Evolutionary conservation across 2,797 vertebrate species (phyloP), one percentile per base, ranked within the genome.

Genomic region (Antennarius maculatus): DNA sequence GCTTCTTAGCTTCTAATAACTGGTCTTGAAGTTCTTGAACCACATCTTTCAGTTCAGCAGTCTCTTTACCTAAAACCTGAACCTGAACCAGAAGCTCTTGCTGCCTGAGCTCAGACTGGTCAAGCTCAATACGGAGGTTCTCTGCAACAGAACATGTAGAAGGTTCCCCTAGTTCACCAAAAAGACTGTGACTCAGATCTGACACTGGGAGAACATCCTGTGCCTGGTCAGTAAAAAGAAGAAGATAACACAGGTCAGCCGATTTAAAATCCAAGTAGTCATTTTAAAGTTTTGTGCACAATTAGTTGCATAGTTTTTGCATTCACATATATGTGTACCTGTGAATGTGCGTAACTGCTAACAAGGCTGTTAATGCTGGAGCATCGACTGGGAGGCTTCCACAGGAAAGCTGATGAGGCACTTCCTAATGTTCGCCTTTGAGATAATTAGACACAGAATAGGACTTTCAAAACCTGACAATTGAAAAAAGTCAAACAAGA

Each of bases 281-380:
- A 51, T 69, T 72, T 15, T 41, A 1, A 41, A 37, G 37, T 14
- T 54, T 18, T 62, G 10, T 59, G 2, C 18, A 7, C 48, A 16
- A 16, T 6, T 51, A 18, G 67, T 8, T n/a, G 23, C 23, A 6
- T 16, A 39, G 5, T 42, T 3, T n/a, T 2, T 59, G n/a, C 17
- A 27, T n/a, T 18, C 15, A n/a, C 9, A 11, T 14, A 16, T 41
- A 34, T 64, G 51, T 48, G 88, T 91, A 97, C 96, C 95, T 97
- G 96, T 55, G 95, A 84, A 74, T 94, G 96, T 68, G 96, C 91
- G 83, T 93, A 96, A 85, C 62, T 94, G 94, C 95, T 95, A 66
- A 95, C 90, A 64, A 99, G 88, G 66, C 97, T 99, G 92, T 92
- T 97, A 91, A 98, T 91, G 77, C 97, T 99, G 82, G 97, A 98